phyloP scores from a whole-genome alignment of 2,888 invertebrate species.

The Drosophila histrio region DNA sequence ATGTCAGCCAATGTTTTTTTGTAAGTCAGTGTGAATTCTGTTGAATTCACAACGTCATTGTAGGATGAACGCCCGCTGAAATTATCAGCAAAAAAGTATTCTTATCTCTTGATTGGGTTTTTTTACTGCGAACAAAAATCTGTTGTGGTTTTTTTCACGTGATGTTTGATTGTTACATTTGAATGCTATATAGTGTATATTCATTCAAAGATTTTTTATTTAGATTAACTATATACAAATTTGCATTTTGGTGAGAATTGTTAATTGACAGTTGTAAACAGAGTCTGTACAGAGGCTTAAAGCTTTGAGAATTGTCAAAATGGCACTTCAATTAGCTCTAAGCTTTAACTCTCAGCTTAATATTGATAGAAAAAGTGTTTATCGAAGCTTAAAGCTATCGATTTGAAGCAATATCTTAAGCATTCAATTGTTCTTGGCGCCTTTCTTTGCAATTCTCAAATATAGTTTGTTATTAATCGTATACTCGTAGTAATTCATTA shows the following conservation, averaged over 20 bases:
- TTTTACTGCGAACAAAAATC: neutral
- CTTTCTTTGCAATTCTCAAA: too few species aligned
- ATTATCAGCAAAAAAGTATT: slow-evolving; percentile 15
- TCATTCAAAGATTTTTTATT: neutral
- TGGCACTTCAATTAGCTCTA: neutral
- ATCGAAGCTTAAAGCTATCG: too few species aligned
- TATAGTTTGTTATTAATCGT: too few species aligned
- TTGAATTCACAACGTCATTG: slow-evolving; percentile 18
- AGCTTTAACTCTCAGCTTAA: neutral
- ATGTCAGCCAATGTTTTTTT: neutral
- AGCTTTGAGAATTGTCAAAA: neutral
- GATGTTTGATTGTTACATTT: neutral
- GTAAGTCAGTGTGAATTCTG: slow-evolving; percentile 13
- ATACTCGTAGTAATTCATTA: too few species aligned
- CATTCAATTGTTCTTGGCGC: neutral
- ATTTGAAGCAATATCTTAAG: too few species aligned
- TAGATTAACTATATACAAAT: neutral
- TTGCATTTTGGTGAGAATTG: neutral
- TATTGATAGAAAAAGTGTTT: too few species aligned
- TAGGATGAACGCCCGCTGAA: slow-evolving; percentile 24
- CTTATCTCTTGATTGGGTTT: slow-evolving; percentile 29
- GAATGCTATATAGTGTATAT: neutral
- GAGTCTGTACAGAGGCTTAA: too few species aligned
- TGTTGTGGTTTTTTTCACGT: slow-evolving; percentile 12
- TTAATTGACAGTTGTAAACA: neutral